A percentile compares a stretch with the other conserved stretches of the same genome.
These are phyloP conservation scores for Pseudomyrmex pallidus DNA, from an alignment of 1,140 invertebrate species.

Conservation along the genomic window DNA sequence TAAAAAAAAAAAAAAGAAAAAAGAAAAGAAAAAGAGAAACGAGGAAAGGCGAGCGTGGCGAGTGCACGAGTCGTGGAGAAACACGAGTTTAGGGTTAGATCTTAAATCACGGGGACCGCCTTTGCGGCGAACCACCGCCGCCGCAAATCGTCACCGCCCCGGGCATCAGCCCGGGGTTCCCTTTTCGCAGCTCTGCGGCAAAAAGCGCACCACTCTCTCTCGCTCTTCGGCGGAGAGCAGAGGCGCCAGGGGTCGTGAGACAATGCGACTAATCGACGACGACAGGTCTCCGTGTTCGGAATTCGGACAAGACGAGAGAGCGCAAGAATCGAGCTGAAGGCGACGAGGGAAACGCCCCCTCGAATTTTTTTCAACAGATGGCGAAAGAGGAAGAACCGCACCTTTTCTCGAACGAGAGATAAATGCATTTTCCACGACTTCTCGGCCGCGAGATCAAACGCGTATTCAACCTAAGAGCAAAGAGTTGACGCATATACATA, in stretches of 20 bases:
- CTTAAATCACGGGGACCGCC: slow-evolving; percentile 77
- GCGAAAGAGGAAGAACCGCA: neutral
- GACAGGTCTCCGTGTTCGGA: slow-evolving; percentile 65
- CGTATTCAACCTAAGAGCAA: neutral
- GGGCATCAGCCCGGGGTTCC: neutral
- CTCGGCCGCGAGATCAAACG: too few relatives aligned
- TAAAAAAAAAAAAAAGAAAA: slow-evolving; percentile 70
- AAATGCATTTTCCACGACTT: neutral
- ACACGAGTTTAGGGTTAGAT: slow-evolving; percentile 75
- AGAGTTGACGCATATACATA: neutral
- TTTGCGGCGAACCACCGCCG: slow-evolving; percentile 44
- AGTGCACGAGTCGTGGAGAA: slow-evolving; percentile 43
- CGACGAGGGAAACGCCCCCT: neutral
- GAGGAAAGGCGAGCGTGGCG: slow-evolving; percentile 31
- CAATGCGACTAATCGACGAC: slow-evolving; percentile 76
- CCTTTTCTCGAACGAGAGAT: neutral
- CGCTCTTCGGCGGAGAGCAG: slow-evolving; percentile 22
- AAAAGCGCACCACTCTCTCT: slow-evolving; percentile 45
- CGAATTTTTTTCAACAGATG: slow-evolving; percentile 2
- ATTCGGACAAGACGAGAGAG: slow-evolving; percentile 14
- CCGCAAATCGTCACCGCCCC: neutral
- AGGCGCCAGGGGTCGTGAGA: slow-evolving; percentile 72
- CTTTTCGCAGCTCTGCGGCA: neutral
- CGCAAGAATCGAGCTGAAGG: neutral
- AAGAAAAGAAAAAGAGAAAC: slow-evolving; percentile 55